A percentile compares a stretch with the other conserved stretches of the same genome.
phyloP scores from a whole-genome alignment of 2,888 invertebrate species.

The Drosophila anomalipes region DNA sequence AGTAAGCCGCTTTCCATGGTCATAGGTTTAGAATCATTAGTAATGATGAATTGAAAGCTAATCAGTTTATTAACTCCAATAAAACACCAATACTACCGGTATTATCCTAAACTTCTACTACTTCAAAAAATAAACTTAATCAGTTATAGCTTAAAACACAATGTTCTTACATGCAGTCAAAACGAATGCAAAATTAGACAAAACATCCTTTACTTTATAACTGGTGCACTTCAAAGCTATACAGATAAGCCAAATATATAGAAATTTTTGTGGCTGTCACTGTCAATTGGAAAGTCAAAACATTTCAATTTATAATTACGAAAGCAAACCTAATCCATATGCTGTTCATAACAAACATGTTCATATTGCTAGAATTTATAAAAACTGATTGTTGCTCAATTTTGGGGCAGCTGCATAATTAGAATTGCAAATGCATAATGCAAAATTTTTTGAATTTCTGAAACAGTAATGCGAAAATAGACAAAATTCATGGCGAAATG shows the following conservation, averaged over 20 bases:
- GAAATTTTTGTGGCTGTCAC: background rate
- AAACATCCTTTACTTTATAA: background rate
- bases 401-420: constrained; percentile 54
- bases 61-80: background rate
- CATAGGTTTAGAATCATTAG: constrained; percentile 21
- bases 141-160: background rate
- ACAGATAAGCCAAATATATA: background rate
- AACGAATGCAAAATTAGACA: background rate
- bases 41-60: background rate
- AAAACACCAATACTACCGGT: no score
- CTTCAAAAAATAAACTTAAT: background rate
- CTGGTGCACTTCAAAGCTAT: background rate
- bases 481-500: constrained; percentile 48
- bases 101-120: background rate
- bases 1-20: constrained; percentile 1
- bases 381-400: constrained; percentile 24
- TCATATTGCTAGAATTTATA: constrained; percentile 5
- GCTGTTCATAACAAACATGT: constrained; percentile 13
- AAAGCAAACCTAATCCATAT: constrained; percentile 30
- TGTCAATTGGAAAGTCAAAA: constrained; percentile 5
- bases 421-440: constrained; percentile 68
- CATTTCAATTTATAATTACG: constrained; percentile 24
- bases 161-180: background rate
- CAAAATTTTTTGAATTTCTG: constrained; percentile 27
- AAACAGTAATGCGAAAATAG: constrained; percentile 40